Percentiles rank a stretch among this genome's conserved stretches.
Conservation (phyloP, 2,797 vertebrate genomes). For the Amazona ochrocephala region DNA sequence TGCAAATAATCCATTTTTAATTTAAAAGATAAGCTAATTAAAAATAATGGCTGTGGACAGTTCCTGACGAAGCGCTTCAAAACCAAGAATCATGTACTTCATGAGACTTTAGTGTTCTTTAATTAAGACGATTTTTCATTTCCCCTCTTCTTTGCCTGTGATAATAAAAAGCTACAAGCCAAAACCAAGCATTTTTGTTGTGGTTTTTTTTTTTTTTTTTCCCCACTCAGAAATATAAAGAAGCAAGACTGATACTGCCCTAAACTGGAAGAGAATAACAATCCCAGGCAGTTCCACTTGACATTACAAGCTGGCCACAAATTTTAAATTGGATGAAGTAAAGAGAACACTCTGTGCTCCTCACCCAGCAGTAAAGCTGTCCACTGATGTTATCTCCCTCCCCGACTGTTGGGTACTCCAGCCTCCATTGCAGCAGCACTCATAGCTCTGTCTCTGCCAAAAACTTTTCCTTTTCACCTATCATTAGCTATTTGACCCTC, state of each 20-base stretch:
- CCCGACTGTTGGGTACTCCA: background rate
- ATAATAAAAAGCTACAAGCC: conserved; percentile 53
- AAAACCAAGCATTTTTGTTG: background rate
- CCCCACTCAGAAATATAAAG: conserved; percentile 28
- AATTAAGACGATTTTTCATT: conserved; percentile 73
- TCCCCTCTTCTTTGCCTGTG: conserved; percentile 2
- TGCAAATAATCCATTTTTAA: conserved; percentile 67
- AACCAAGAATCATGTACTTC: conserved; percentile 61
- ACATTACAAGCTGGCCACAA: background rate
- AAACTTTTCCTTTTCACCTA: background rate
- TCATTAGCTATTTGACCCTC: background rate
- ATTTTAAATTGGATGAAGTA: conserved; percentile 23
- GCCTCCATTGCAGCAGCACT: background rate
- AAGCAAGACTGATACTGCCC: conserved; percentile 36
- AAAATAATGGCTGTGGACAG: conserved; percentile 67
- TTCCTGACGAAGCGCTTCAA: conserved; percentile 69
- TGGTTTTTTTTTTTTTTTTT: background rate
- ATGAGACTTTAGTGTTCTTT: conserved; percentile 57
- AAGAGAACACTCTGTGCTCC: conserved; percentile 1
- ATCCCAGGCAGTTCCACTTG: background rate
- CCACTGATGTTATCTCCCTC: background rate
- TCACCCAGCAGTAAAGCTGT: conserved; percentile 4
- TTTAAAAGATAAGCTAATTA: conserved; percentile 73
- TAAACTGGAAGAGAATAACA: conserved; percentile 41
- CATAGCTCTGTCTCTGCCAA: background rate